Conservation (phyloP, 2,113 vertebrate species). For the Nothobranchius furzeri region DNA sequence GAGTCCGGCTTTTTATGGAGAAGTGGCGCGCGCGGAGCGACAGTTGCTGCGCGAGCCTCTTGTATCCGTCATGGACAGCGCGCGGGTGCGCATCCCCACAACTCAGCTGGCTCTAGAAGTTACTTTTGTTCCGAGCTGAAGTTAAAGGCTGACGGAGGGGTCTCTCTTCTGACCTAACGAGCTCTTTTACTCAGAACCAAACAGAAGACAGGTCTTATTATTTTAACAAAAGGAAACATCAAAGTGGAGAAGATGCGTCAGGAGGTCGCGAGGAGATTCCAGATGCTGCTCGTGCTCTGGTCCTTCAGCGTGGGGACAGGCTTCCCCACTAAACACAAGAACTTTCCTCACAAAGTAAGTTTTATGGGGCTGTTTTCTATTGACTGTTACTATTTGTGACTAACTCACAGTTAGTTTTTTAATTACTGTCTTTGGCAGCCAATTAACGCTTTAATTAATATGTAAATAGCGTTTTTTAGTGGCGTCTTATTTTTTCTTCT, state of each 20-base stretch:
- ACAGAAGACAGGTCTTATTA: neutral
- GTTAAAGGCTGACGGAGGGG: neutral
- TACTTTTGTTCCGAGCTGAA: conserved; percentile 9
- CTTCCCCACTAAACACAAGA: conserved; percentile 79
- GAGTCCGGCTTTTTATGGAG: conserved; percentile 46
- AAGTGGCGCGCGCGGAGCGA: conserved; percentile 46
- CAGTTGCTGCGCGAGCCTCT: conserved; percentile 43
- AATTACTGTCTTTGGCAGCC: too few relatives aligned
- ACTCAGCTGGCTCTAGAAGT: conserved; percentile 2
- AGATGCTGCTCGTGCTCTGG: conserved; percentile 71
- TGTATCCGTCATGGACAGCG: conserved; percentile 60
- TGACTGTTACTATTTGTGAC: too few relatives aligned
- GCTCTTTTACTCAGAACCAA: neutral
- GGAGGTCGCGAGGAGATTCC: conserved; percentile 63
- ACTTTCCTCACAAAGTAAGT: conserved; percentile 75
- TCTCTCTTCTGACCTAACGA: neutral
- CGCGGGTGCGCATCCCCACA: conserved; percentile 67
- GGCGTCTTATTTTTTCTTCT: too few relatives aligned
- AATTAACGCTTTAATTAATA: too few relatives aligned
- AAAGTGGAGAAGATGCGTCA: conserved; percentile 73
- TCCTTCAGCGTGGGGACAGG: conserved; percentile 70
- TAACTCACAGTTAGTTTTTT: too few relatives aligned
- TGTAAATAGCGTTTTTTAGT: too few relatives aligned
- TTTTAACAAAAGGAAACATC: conserved; percentile 10
- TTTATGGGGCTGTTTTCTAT: neutral